These are phyloP conservation scores for Orthonevra nobilis DNA, from an alignment of 2,888 invertebrate species.

Conservation along the genomic window DNA sequence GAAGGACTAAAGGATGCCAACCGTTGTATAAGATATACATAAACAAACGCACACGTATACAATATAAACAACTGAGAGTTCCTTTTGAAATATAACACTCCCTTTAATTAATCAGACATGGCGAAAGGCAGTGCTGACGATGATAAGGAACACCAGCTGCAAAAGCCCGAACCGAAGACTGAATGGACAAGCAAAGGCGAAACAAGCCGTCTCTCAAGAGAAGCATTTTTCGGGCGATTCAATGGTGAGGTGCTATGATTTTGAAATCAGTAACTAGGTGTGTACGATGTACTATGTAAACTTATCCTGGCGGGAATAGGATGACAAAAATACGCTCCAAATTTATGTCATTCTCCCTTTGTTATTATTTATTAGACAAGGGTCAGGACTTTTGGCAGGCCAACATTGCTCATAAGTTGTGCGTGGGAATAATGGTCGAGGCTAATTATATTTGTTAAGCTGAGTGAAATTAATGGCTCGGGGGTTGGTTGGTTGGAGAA, in stretches of 20 bases:
- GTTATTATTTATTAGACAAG: constrained; percentile 57
- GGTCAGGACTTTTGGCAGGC: constrained; percentile 51
- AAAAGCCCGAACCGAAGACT: constrained; percentile 3
- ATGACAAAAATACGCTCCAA: constrained; percentile 24
- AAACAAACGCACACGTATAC: too few species aligned
- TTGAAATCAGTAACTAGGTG: constrained; percentile 48
- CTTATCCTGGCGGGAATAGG: neutral
- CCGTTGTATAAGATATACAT: too few species aligned
- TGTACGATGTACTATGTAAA: constrained; percentile 20
- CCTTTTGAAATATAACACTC: constrained; percentile 44
- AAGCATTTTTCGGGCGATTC: constrained; percentile 20
- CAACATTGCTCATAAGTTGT: constrained; percentile 58
- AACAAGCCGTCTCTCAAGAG: neutral
- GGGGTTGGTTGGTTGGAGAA: constrained; percentile 33
- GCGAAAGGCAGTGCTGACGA: neutral
- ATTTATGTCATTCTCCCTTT: constrained; percentile 58
- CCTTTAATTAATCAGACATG: constrained; percentile 49
- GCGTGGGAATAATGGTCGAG: constrained; percentile 44
- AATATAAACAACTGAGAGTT: constrained; percentile 15
- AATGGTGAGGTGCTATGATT: too few species aligned
- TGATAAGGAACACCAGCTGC: constrained; percentile 25
- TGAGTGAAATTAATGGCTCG: constrained; percentile 42
- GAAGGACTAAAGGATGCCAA: constrained; percentile 7
- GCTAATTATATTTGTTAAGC: constrained; percentile 53
- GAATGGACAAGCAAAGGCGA: neutral